Conservation (phyloP, 2,113 vertebrate species). For the Athene noctua region DNA sequence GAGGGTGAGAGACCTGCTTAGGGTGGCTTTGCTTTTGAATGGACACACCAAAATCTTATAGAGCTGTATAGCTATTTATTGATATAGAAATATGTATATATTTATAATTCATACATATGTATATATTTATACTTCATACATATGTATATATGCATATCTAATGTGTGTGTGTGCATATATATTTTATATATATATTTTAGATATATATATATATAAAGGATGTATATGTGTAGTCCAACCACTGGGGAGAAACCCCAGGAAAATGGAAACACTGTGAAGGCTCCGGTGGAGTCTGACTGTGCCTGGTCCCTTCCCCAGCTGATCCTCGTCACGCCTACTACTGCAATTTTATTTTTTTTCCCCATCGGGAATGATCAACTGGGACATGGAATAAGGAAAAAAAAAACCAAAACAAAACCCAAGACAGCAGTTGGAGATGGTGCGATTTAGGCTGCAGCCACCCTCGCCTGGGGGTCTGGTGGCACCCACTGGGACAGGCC, state of each 20-base stretch:
- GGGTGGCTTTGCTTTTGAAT: neutral
- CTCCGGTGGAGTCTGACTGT: fast-evolving
- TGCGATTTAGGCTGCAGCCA: neutral
- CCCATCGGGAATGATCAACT: neutral
- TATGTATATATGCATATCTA: neutral
- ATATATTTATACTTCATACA: neutral
- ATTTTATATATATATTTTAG: neutral
- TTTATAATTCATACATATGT: neutral
- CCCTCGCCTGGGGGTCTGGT: neutral
- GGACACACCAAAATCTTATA: neutral
- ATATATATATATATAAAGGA: neutral
- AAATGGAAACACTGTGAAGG: neutral
- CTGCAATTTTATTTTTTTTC: neutral
- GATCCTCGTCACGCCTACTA: neutral
- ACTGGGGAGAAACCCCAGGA: neutral
- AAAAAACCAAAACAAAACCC: too few relatives aligned
- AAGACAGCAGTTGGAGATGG: neutral
- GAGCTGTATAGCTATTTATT: neutral
- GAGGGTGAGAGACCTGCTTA: neutral
- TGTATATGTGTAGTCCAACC: neutral
- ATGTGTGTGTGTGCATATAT: neutral
- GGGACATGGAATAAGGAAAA: neutral
- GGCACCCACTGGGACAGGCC: fast-evolving
- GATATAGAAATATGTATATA: neutral
- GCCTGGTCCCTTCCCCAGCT: neutral